phyloP scores from a whole-genome alignment of 1,140 invertebrate genomes.

The Drosophila hydei region DNA sequence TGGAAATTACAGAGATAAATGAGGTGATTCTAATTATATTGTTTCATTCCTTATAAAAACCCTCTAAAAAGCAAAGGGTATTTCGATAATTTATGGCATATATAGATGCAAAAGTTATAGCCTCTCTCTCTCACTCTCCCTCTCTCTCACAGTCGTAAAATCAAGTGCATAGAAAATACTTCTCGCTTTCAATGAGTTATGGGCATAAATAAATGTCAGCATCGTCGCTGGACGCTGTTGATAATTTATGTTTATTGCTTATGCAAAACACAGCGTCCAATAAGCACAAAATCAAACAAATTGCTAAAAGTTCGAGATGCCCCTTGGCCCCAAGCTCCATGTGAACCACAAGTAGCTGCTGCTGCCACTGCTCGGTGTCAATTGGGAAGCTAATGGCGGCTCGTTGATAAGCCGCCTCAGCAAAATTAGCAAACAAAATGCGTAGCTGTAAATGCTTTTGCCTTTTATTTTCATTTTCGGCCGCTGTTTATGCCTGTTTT shows the following conservation, averaged over 20 bases:
- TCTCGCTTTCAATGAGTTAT: conserved; percentile 57
- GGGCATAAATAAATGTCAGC: conserved; percentile 71
- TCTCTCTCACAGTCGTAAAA: not conserved
- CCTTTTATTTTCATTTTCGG: conserved; percentile 32
- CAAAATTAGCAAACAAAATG: conserved; percentile 78
- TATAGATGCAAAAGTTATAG: too few relatives aligned
- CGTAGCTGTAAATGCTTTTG: conserved; percentile 75
- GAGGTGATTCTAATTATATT: too few relatives aligned
- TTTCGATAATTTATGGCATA: not conserved
- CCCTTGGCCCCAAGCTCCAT: not conserved
- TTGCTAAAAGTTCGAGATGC: conserved; percentile 64
- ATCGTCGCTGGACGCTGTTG: conserved; percentile 31
- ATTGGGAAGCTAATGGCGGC: conserved; percentile 58
- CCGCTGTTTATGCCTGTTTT: conserved; percentile 35
- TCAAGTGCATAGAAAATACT: conserved; percentile 19
- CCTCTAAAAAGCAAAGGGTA: too few relatives aligned
- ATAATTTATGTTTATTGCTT: conserved; percentile 82
- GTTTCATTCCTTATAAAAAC: too few relatives aligned
- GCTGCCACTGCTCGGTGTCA: conserved; percentile 27
- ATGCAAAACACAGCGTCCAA: conserved; percentile 75
- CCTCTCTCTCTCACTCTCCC: too few relatives aligned
- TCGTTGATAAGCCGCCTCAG: conserved; percentile 69
- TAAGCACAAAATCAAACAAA: conserved; percentile 80
- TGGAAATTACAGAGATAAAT: too few relatives aligned
- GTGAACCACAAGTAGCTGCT: conserved; percentile 1